A percentile compares a stretch with the other conserved stretches of the same genome.
These are phyloP conservation scores for Crotalus helleri DNA, from an alignment of 2,113 vertebrate species.

Conservation along the genomic window DNA sequence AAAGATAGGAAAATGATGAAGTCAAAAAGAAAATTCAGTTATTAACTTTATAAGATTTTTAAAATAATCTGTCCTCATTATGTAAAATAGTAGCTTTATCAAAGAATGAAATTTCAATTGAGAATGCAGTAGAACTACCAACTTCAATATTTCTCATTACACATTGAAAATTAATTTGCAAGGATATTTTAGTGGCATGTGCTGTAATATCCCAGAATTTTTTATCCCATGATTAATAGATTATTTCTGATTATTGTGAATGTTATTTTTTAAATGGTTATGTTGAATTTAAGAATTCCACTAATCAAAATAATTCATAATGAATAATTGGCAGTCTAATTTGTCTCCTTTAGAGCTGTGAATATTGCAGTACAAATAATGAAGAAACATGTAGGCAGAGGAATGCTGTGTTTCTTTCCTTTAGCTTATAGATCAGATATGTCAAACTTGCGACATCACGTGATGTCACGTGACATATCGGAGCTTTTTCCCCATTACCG, in stretches of 20 bases:
- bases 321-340: conserved; percentile 80
- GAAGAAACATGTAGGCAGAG: conserved; percentile 64
- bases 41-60: neutral
- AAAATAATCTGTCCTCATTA: neutral
- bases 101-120: neutral
- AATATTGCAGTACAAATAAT: conserved; percentile 64
- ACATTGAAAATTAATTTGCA: conserved; percentile 9
- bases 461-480: no score
- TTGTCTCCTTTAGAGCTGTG: conserved; percentile 77
- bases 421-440: neutral
- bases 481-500: no score
- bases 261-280: conserved; percentile 69
- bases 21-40: neutral
- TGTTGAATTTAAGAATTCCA: conserved; percentile 73
- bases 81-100: conserved; percentile 11
- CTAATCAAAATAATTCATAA: conserved; percentile 86
- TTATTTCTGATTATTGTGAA: conserved; percentile 68
- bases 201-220: conserved; percentile 46
- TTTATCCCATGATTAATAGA: conserved; percentile 64
- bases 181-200: conserved; percentile 47
- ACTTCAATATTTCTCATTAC: conserved; percentile 14
- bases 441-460: neutral
- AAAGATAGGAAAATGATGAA: neutral
- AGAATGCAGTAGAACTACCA: conserved; percentile 25
- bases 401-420: neutral